These are phyloP conservation scores for Drosophila pseudoobscura DNA, from an alignment of 1,140 invertebrate species.

Conservation along the genomic window DNA sequence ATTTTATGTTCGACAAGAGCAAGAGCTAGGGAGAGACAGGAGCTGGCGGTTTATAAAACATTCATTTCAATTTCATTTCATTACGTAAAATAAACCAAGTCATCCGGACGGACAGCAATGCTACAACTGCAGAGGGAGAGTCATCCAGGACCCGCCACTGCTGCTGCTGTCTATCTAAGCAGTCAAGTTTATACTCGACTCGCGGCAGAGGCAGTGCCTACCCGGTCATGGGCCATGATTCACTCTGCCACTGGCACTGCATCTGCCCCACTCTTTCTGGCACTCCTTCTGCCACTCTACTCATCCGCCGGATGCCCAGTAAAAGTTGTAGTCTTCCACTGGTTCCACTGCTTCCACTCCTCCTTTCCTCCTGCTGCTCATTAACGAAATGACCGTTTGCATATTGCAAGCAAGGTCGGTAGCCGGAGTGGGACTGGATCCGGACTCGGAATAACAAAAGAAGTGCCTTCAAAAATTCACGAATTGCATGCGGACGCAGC, in stretches of 20 bases:
- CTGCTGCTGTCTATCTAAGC: conserved; percentile 61
- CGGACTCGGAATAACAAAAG: conserved; percentile 49
- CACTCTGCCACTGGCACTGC: conserved; percentile 2
- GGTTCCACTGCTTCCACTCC: conserved; percentile 12
- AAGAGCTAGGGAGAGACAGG: neutral
- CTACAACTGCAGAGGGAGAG: conserved; percentile 25
- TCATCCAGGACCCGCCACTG: conserved; percentile 21
- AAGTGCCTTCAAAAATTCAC: conserved; percentile 76
- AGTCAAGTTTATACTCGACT: conserved; percentile 37
- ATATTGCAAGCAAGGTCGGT: conserved; percentile 56
- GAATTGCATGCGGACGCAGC: conserved; percentile 67
- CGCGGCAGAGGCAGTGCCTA: conserved; percentile 18
- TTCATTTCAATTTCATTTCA: conserved; percentile 82
- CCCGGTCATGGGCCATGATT: conserved; percentile 15
- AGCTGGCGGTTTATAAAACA: conserved; percentile 70
- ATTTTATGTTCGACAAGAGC: conserved; percentile 53
- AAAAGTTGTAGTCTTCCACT: conserved; percentile 61
- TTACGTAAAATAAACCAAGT: conserved; percentile 80
- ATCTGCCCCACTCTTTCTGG: conserved; percentile 13
- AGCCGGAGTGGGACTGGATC: conserved; percentile 15
- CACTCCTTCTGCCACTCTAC: neutral
- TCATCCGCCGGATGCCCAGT: conserved; percentile 72
- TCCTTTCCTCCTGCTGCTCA: conserved; percentile 47
- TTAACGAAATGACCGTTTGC: conserved; percentile 83
- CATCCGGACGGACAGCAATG: conserved; percentile 40